phyloP scores from a whole-genome alignment of 2,113 vertebrate genomes.

The Elephantulus edwardii region DNA sequence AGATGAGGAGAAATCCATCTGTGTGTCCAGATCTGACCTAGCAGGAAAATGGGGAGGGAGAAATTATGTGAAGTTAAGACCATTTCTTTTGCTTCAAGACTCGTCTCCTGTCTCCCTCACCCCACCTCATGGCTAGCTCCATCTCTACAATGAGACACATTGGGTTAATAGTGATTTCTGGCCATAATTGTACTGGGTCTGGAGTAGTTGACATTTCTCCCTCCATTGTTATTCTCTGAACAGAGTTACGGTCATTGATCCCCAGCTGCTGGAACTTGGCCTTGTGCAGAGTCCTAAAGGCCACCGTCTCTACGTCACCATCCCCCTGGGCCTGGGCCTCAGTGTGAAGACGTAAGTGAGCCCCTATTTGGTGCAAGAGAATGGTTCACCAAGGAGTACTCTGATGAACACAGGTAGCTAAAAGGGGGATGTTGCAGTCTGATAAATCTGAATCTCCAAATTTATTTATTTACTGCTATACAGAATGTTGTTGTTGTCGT shows the following conservation, averaged over 20 bases:
- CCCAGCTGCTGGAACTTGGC: slow-evolving; percentile 69
- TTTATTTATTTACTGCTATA: not conserved
- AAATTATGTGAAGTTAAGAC: not conserved
- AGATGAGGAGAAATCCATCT: not conserved
- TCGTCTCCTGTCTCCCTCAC: not conserved
- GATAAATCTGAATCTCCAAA: not conserved
- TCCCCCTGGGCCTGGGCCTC: slow-evolving; percentile 63
- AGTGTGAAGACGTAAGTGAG: slow-evolving; percentile 65
- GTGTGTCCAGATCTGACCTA: not conserved
- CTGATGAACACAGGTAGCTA: not conserved
- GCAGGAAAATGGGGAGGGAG: not conserved
- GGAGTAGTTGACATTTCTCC: not conserved
- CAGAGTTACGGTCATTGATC: slow-evolving; percentile 60
- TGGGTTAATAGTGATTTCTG: not conserved
- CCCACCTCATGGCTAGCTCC: not conserved
- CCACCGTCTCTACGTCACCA: slow-evolving; percentile 60
- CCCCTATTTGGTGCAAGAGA: not conserved
- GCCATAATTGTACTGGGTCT: not conserved
- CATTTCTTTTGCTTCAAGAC: not conserved
- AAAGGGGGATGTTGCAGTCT: not conserved
- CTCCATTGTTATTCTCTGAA: not conserved
- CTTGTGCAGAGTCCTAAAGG: slow-evolving; percentile 52
- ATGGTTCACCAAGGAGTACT: not conserved
- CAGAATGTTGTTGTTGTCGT: too few relatives aligned
- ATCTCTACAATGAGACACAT: not conserved